Evolutionary conservation across 2,797 vertebrate genomes (phyloP).

Genomic region (Rachycentron canadum): DNA sequence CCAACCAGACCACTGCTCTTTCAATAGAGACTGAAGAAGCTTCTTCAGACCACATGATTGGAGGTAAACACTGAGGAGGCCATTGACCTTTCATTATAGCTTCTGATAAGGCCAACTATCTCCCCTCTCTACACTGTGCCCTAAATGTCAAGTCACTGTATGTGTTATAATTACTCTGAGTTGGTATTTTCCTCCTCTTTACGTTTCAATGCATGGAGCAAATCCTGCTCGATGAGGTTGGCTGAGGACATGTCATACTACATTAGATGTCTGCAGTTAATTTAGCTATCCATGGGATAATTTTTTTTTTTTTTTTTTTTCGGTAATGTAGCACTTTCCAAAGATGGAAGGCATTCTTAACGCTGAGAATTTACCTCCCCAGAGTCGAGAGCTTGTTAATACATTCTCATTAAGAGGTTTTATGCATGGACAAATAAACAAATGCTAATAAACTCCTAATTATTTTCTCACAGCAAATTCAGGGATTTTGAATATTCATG

Average conservation of each 20-base stretch:
- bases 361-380: constrained; percentile 64
- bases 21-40: constrained; percentile 74
- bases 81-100: constrained; percentile 86
- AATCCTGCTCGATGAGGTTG: constrained; percentile 61
- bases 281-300: constrained; percentile 63
- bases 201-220: constrained; percentile 80
- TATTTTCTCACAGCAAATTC: constrained; percentile 80
- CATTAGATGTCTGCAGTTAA: constrained; percentile 61
- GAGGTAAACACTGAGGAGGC: constrained; percentile 83
- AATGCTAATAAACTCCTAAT: constrained; percentile 85
- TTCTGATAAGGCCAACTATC: constrained; percentile 85
- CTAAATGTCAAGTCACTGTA: constrained; percentile 86
- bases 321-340: constrained; percentile 50
- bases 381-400: constrained; percentile 80
- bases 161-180: constrained; percentile 81
- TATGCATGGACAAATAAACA: constrained; percentile 85
- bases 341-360: constrained; percentile 61
- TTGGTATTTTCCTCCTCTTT: constrained; percentile 81
- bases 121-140: constrained; percentile 76
- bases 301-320: constrained; percentile 25
- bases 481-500: constrained; percentile 83
- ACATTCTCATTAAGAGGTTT: constrained; percentile 83
- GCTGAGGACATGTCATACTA: constrained; percentile 68
- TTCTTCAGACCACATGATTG: constrained; percentile 81
- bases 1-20: constrained; percentile 57